These are phyloP conservation scores for Trachelipus rathkii DNA, from an alignment of 1,140 invertebrate species.

Conservation along the genomic window DNA sequence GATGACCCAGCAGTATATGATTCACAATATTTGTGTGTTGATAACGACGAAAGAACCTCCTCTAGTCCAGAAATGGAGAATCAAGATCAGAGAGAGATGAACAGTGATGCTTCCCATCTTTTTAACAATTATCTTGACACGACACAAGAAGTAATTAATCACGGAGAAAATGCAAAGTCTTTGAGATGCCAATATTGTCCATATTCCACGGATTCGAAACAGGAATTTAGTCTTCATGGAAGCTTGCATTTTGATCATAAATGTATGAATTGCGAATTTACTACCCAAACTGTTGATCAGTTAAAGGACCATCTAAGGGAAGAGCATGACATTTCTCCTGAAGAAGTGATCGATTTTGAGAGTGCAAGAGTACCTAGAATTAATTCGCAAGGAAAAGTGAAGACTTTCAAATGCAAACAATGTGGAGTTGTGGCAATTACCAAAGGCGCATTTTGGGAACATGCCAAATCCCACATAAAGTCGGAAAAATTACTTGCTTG, in stretches of 20 bases:
- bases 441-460: constrained; percentile 90
- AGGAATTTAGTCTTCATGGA: constrained; percentile 57
- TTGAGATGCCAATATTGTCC: constrained; percentile 51
- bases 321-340: constrained; percentile 45
- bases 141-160: constrained; percentile 18
- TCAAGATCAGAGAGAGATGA: constrained; percentile 16
- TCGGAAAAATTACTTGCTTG: constrained; percentile 87
- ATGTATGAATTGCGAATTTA: constrained; percentile 59
- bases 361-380: constrained; percentile 65
- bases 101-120: constrained; percentile 43
- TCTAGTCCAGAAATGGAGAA: constrained; percentile 22
- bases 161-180: constrained; percentile 33
- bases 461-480: constrained; percentile 85
- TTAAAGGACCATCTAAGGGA: constrained; percentile 59
- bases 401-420: constrained; percentile 87
- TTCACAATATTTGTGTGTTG: not conserved
- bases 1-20: not conserved
- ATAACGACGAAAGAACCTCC: constrained; percentile 16
- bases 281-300: constrained; percentile 57
- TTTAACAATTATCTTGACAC: constrained; percentile 45
- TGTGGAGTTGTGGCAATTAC: constrained; percentile 78
- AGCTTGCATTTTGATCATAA: constrained; percentile 54
- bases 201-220: constrained; percentile 51
- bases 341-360: constrained; percentile 61
- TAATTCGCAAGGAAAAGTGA: constrained; percentile 64